A percentile compares a stretch with the other conserved stretches of the same genome.
These are phyloP conservation scores for Pseudoips prasinana DNA, from an alignment of 2,888 invertebrate species.

Conservation along the genomic window DNA sequence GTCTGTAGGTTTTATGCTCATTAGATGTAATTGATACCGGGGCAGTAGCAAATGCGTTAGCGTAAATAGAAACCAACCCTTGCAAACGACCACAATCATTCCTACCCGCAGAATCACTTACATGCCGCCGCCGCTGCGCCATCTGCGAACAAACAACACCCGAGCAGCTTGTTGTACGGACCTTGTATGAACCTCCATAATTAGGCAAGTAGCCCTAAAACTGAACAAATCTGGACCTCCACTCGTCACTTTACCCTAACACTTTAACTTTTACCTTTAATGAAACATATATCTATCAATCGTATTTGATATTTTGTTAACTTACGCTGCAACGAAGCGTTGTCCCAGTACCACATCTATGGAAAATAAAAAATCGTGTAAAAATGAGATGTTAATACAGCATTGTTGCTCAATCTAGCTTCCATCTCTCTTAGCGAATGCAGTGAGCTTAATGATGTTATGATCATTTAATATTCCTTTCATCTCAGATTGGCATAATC, in stretches of 20 bases:
- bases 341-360: constrained; percentile 28
- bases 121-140: constrained; percentile 26
- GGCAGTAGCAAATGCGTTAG: too few relatives aligned
- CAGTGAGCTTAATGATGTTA: too few relatives aligned
- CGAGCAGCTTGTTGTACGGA: constrained; percentile 18
- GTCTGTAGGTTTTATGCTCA: too few relatives aligned
- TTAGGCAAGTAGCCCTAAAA: too few relatives aligned
- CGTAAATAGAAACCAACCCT: constrained; percentile 8
- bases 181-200: too few relatives aligned
- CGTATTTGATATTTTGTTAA: constrained; percentile 32
- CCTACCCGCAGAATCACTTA: constrained; percentile 27
- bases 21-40: too few relatives aligned
- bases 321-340: constrained; percentile 29
- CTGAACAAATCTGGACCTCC: constrained; percentile 22
- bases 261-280: constrained; percentile 15
- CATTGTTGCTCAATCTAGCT: not conserved
- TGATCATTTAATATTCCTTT: too few relatives aligned
- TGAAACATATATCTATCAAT: constrained; percentile 11
- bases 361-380: constrained; percentile 22
- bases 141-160: constrained; percentile 32
- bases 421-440: too few relatives aligned
- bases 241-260: constrained; percentile 13
- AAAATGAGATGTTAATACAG: constrained; percentile 7
- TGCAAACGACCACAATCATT: constrained; percentile 24
- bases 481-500: too few relatives aligned